Evolutionary conservation across 35 echinoderm and acorn worm genomes (phyloP).

Genomic region (Strongylocentrotus purpuratus): DNA sequence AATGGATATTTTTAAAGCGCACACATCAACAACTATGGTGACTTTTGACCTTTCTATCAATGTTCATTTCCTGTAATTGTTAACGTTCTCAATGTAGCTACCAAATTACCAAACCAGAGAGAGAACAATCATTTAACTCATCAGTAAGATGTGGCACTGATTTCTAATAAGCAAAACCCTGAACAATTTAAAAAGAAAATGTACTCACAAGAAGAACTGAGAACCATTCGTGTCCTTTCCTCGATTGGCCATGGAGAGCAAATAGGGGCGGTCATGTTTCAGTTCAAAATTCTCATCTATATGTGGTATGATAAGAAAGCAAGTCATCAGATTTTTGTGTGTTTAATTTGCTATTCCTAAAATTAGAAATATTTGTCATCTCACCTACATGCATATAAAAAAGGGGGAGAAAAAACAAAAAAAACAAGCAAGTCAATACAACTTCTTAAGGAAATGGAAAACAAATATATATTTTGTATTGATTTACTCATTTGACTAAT

Average conservation of each 20-base stretch:
- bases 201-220: slow-evolving; percentile 98
- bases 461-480: too few species aligned
- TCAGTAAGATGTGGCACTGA: too few species aligned
- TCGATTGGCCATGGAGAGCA: slow-evolving; percentile 98
- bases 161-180: background rate
- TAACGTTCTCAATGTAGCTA: background rate
- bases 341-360: too few species aligned
- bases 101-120: too few species aligned
- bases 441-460: too few species aligned
- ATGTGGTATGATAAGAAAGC: background rate
- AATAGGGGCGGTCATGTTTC: slow-evolving; percentile 89
- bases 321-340: background rate
- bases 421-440: too few species aligned
- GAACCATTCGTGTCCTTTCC: slow-evolving; percentile 99
- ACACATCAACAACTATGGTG: background rate
- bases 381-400: too few species aligned
- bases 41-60: background rate
- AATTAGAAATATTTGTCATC: too few species aligned
- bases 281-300: slow-evolving; percentile 98
- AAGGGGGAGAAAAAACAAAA: too few species aligned
- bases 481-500: background rate
- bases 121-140: too few species aligned
- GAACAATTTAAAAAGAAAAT: background rate
- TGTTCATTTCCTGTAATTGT: background rate
- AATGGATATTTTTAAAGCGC: too few species aligned